A percentile compares a stretch with the other conserved stretches of the same genome.
Conservation (phyloP, 2,797 vertebrate genomes). For the Dicrostonyx torquatus region DNA sequence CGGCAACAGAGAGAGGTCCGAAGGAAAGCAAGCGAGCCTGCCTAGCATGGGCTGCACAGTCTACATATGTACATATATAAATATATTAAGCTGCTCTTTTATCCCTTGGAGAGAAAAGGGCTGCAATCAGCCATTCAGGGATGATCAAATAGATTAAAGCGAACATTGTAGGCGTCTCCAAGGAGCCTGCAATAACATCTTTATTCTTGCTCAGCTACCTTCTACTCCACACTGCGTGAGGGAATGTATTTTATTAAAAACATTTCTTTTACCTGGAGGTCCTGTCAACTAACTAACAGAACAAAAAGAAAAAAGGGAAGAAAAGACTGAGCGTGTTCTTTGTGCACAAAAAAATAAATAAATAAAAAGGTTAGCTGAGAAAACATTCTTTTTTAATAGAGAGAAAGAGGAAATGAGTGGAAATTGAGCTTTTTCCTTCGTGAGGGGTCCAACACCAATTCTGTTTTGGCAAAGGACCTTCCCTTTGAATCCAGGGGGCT, state of each 20-base stretch:
- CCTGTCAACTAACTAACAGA: slow-evolving; percentile 66
- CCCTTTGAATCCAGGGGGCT: neutral
- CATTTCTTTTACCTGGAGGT: slow-evolving; percentile 79
- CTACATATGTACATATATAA: slow-evolving; percentile 54
- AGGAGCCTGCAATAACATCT: slow-evolving; percentile 63
- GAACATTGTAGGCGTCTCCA: slow-evolving; percentile 60
- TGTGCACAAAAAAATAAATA: neutral
- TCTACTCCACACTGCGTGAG: slow-evolving; percentile 21
- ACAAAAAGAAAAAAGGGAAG: neutral
- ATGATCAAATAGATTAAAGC: slow-evolving; percentile 75
- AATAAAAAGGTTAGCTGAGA: slow-evolving; percentile 21
- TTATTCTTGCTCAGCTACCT: slow-evolving; percentile 67
- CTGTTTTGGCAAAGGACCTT: slow-evolving; percentile 14
- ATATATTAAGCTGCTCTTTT: slow-evolving; percentile 69
- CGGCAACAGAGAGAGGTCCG: neutral
- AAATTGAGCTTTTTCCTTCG: neutral
- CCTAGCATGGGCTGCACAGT: neutral
- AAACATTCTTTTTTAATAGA: neutral
- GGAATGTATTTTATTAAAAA: slow-evolving; percentile 80
- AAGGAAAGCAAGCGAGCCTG: slow-evolving; percentile 26
- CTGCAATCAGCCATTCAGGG: slow-evolving; percentile 71
- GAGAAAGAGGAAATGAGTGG: neutral
- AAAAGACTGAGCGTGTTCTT: slow-evolving; percentile 32
- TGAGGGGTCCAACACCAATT: neutral
- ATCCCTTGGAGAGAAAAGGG: slow-evolving; percentile 72